Conservation (phyloP, 2,888 invertebrate species). For the Drosophila paramelanica region DNA sequence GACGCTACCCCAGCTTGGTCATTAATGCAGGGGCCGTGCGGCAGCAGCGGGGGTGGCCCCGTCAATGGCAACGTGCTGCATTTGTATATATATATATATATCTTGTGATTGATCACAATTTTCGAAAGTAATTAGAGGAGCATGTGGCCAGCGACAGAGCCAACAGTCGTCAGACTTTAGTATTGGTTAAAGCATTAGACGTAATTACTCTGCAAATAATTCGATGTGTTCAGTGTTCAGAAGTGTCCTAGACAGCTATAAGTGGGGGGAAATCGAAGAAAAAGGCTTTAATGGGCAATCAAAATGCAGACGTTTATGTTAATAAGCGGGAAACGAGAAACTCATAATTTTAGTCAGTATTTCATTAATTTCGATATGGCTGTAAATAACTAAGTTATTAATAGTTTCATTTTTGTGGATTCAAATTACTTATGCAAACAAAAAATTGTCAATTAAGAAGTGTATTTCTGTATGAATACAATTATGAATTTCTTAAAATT, state of each 20-base stretch:
- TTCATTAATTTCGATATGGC: background rate
- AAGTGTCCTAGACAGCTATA: constrained; percentile 11
- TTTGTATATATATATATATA: constrained; percentile 31
- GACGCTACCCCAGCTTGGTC: constrained; percentile 30
- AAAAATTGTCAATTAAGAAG: no score
- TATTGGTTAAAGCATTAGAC: constrained; percentile 57
- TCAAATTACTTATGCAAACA: no score
- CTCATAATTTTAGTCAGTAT: background rate
- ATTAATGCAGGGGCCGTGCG: constrained; percentile 42
- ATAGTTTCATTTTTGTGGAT: background rate
- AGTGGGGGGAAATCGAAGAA: constrained; percentile 14
- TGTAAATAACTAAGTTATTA: background rate
- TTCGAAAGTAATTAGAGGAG: constrained; percentile 81
- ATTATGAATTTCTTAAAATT: no score
- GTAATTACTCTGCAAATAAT: constrained; percentile 79
- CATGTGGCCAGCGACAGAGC: constrained; percentile 41
- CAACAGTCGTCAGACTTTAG: constrained; percentile 3
- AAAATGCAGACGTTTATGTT: constrained; percentile 23
- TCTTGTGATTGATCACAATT: constrained; percentile 82
- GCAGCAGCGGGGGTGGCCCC: constrained; percentile 4
- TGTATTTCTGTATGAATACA: no score
- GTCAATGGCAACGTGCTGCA: constrained; percentile 30
- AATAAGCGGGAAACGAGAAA: background rate
- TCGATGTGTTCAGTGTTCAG: constrained; percentile 38
- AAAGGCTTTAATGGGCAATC: constrained; percentile 37